Base-by-base conservation (phyloP, 2,888 invertebrate genomes). In the Zygothrica quintamaculata region DNA sequence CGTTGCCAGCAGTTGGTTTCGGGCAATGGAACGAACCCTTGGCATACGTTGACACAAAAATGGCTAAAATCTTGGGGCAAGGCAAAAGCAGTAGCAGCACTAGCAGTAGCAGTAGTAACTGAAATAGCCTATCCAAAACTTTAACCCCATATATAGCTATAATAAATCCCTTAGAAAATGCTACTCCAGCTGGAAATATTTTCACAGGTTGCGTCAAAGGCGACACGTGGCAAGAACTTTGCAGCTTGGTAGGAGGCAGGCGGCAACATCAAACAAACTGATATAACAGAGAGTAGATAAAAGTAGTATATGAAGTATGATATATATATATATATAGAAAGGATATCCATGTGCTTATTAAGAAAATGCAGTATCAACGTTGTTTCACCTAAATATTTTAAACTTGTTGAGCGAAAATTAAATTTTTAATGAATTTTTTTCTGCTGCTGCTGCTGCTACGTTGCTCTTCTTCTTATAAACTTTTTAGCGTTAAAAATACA, bases 331-430 rank as follows among this genome's bases (percentile, higher is more conserved):
- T n/a, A 9, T 2, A 8, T 1, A 13, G 13, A 25, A 47, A 12
- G 16, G 29, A 25, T 25, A 34, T n/a, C n/a, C n/a, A n/a, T 9
- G 1, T 36, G 53, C 85, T 87, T 82, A 85, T 82, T 87, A 85
- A 71, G 56, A 71, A 74, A 87, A 67, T 77, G 87, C 87, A 80
- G 9, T n/a, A 18, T 50, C 3, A 11, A n/a, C 33, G 33, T 5
- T 18, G 11, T 22, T 18, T 18, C 29, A 44, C 22, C 43, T 62
- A 43, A 51, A 58, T 74, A 73, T 61, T 75, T 65, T 22, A 56
- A 81, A 82, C 86, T 82, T 82, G 82, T 82, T 85, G 77, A 86
- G 68, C 70, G 60, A 65, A 85, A 82, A 87, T 82, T 87, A 70
- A 66, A 87, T 85, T 82, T 82, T 74, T 84, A 85, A 85, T 79